phyloP scores from a whole-genome alignment of 2,888 invertebrate species.

The Petrolisthes cinctipes region DNA sequence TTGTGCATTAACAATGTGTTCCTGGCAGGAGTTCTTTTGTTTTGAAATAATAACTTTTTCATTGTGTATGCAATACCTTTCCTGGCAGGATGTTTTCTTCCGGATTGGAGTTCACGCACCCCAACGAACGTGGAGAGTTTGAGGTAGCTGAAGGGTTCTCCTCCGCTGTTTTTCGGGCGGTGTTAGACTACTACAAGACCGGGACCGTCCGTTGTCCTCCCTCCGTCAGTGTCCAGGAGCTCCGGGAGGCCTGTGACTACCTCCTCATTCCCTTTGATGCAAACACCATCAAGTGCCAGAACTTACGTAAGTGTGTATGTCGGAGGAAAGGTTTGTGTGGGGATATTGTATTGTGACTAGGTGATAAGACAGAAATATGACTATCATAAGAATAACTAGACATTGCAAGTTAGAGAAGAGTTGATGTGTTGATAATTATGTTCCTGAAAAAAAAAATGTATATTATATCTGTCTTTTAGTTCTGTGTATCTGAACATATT shows the following conservation, averaged over 20 bases:
- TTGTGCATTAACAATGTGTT: neutral
- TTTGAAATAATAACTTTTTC: neutral
- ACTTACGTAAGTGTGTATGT: conserved; percentile 80
- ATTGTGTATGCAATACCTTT: neutral
- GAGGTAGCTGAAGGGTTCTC: conserved; percentile 98
- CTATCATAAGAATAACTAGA: neutral
- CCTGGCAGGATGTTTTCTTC: conserved; percentile 89
- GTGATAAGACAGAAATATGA: neutral
- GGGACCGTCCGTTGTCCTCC: conserved; percentile 95
- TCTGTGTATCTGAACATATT: no score
- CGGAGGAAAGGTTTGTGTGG: neutral
- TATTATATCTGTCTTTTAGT: no score
- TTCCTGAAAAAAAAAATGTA: no score
- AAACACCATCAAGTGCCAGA: conserved; percentile 93
- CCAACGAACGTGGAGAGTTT: conserved; percentile 96
- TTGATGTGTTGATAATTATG: no score
- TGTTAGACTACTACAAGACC: conserved; percentile 91
- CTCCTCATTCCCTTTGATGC: conserved; percentile 97
- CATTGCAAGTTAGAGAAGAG: no score
- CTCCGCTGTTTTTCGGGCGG: conserved; percentile 92
- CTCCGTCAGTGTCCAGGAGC: conserved; percentile 93
- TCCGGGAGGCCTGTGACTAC: conserved; percentile 98
- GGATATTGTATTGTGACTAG: neutral
- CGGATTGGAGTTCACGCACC: conserved; percentile 89
- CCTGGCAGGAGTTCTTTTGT: neutral